Evolutionary conservation across 2,113 vertebrate species (phyloP).

Genomic region (Polypterus bichir): DNA sequence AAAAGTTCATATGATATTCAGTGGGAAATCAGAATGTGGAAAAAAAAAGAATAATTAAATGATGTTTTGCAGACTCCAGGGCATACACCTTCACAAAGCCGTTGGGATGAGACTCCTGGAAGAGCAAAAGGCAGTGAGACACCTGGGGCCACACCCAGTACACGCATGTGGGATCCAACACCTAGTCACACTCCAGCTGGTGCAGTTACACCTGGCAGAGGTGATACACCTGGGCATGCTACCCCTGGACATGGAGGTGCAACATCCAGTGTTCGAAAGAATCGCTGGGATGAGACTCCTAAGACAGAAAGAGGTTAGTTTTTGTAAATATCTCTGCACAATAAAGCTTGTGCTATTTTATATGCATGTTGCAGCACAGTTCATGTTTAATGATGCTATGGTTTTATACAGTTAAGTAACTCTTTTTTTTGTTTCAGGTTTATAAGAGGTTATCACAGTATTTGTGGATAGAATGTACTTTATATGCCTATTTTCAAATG

Average conservation of each 20-base stretch:
- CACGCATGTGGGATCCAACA: constrained; percentile 95
- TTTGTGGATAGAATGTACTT: no score
- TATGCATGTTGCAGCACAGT: no score
- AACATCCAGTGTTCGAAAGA: constrained; percentile 89
- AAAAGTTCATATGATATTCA: no score
- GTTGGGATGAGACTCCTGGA: constrained; percentile 95
- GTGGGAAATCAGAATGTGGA: no score
- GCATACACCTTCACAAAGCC: constrained; percentile 83
- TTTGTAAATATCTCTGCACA: neutral
- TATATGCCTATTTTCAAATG: no score
- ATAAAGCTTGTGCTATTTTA: no score
- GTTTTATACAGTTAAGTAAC: no score
- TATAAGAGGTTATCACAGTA: no score
- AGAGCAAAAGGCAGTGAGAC: constrained; percentile 92
- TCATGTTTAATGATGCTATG: no score
- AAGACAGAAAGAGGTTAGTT: constrained; percentile 81
- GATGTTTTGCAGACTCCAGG: constrained; percentile 65
- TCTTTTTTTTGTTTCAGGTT: no score
- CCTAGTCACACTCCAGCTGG: constrained; percentile 93
- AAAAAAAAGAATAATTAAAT: no score
- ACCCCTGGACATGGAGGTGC: constrained; percentile 89
- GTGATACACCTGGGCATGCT: constrained; percentile 83
- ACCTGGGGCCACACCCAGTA: constrained; percentile 87
- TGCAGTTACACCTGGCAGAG: constrained; percentile 81
- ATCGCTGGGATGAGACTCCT: constrained; percentile 95